phyloP scores from a whole-genome alignment of 2,888 invertebrate genomes.

The Netelia inedita region DNA sequence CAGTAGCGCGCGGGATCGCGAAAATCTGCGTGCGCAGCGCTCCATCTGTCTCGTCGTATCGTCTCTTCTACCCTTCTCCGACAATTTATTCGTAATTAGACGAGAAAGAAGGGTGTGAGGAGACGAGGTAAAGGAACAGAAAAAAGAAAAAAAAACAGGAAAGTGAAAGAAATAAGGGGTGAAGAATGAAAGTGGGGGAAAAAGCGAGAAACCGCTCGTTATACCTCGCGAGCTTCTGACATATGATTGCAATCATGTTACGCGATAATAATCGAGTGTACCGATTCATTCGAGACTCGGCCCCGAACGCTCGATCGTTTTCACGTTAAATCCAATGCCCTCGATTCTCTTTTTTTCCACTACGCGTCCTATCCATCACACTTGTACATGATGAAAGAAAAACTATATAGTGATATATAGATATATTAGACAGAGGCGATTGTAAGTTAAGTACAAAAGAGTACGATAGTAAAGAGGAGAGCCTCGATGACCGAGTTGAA shows the following conservation, averaged over 20 bases:
- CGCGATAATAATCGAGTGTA: constrained; percentile 29
- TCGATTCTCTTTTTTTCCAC: background rate
- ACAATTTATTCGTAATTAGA: constrained; percentile 40
- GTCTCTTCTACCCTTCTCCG: background rate
- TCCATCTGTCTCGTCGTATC: constrained; percentile 41
- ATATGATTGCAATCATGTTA: constrained; percentile 34
- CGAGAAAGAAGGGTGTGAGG: background rate
- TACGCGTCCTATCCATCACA: background rate
- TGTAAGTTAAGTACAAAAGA: constrained; percentile 14
- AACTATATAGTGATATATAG: background rate
- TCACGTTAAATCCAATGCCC: constrained; percentile 7
- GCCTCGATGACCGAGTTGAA: background rate
- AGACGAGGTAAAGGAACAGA: background rate
- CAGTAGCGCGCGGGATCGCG: constrained; percentile 60
- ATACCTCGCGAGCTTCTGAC: background rate
- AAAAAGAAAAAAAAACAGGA: background rate
- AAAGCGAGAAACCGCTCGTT: constrained; percentile 5
- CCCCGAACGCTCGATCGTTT: constrained; percentile 13
- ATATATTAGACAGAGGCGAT: background rate
- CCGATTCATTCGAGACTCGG: background rate
- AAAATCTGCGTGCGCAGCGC: constrained; percentile 65
- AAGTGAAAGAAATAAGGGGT: background rate
- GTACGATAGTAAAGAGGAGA: background rate
- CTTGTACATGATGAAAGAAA: background rate
- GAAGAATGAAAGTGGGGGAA: background rate